Conservation (phyloP, 2,797 vertebrate genomes). For the Siniperca obscura region DNA sequence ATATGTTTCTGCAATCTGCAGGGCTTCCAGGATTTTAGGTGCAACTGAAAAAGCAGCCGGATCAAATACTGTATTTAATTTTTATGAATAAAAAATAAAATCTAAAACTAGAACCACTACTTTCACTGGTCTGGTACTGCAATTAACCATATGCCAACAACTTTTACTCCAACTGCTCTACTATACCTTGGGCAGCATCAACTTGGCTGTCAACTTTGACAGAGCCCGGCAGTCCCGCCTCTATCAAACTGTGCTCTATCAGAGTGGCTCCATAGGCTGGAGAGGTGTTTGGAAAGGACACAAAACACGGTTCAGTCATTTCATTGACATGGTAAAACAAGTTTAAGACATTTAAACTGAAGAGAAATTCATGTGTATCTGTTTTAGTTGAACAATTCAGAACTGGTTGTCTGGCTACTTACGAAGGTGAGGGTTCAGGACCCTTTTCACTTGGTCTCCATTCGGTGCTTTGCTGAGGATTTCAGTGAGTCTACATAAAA, state of each 20-base stretch:
- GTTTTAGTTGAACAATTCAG: not conserved
- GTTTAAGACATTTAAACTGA: not conserved
- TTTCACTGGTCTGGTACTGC: not conserved
- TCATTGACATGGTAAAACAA: not conserved
- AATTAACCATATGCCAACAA: not conserved
- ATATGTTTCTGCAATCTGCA: conserved; percentile 92
- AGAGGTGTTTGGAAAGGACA: conserved; percentile 17
- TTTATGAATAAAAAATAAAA: not conserved
- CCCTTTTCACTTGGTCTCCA: conserved; percentile 93
- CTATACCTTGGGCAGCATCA: conserved; percentile 81
- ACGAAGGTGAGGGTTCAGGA: conserved; percentile 95
- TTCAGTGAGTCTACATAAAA: conserved; percentile 87
- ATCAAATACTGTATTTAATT: not conserved
- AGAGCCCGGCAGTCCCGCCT: conserved; percentile 87
- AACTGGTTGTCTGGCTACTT: conserved; percentile 75
- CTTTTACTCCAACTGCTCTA: not conserved
- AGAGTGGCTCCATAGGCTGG: conserved; percentile 92
- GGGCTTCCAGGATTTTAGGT: conserved; percentile 88
- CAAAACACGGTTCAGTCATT: not conserved
- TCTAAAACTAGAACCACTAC: not conserved
- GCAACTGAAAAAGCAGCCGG: conserved; percentile 66
- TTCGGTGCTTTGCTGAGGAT: conserved; percentile 86
- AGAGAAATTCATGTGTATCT: not conserved
- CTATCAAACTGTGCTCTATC: conserved; percentile 95
- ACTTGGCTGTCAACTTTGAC: conserved; percentile 88